Conservation (phyloP, 2,797 vertebrate species). For the Macrochelys suwanniensis region DNA sequence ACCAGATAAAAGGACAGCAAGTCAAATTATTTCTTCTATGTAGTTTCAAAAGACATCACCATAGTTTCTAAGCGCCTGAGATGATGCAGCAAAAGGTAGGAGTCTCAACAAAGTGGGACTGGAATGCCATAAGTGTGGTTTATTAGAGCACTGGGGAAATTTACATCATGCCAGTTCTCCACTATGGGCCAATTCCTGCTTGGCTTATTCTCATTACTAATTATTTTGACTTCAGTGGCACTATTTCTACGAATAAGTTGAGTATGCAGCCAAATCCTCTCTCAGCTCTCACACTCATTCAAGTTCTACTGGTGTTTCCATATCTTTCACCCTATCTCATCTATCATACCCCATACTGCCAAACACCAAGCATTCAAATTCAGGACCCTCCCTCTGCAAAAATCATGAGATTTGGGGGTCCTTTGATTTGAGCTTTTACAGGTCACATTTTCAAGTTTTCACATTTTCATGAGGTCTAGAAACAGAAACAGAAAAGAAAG, state of each 20-base stretch:
- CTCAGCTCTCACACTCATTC: background rate
- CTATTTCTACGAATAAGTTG: background rate
- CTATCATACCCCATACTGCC: background rate
- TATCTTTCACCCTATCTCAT: background rate
- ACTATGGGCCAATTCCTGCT: background rate
- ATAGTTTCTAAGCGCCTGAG: background rate
- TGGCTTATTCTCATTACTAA: background rate
- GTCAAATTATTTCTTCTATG: background rate
- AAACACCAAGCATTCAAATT: background rate
- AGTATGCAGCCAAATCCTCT: background rate
- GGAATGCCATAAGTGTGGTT: background rate
- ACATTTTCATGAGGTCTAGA: background rate
- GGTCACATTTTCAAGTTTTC: background rate
- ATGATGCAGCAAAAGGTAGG: background rate
- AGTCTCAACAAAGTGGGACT: background rate
- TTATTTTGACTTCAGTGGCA: background rate
- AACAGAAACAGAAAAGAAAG: fast-evolving
- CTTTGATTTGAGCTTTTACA: background rate
- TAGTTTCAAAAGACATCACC: background rate
- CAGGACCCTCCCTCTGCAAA: background rate
- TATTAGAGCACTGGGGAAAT: background rate
- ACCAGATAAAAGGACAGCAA: background rate
- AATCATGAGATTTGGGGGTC: background rate
- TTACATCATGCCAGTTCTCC: background rate
- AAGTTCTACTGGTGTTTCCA: fast-evolving